A percentile compares a stretch with the other conserved stretches of the same genome.
These are phyloP conservation scores for Strigamia maritima DNA, from an alignment of 2,888 invertebrate genomes.

Conservation along the genomic window DNA sequence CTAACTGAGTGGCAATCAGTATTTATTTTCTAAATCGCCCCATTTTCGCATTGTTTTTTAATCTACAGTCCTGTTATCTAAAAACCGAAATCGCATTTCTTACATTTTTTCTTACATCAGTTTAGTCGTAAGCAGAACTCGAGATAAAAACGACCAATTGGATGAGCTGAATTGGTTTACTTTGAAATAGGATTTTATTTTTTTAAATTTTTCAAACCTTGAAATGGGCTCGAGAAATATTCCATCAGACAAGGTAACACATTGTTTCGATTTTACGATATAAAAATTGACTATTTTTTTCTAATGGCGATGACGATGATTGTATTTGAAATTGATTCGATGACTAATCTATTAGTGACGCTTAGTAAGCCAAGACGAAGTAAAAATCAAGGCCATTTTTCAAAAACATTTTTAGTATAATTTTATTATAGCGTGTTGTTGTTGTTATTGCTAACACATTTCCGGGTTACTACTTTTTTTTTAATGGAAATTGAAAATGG, in stretches of 20 bases:
- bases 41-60: neutral
- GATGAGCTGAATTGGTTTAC: constrained; percentile 25
- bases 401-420: neutral
- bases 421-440: neutral
- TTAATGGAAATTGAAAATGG: neutral
- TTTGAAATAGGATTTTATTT: constrained; percentile 4
- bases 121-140: neutral
- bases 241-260: constrained; percentile 78
- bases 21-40: neutral
- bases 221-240: constrained; percentile 61
- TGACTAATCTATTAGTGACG: neutral
- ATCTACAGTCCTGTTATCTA: neutral
- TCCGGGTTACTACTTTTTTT: neutral
- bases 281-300: neutral
- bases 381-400: neutral
- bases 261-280: neutral
- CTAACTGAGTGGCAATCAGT: neutral
- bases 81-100: neutral
- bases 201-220: neutral
- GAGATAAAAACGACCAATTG: neutral
- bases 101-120: neutral
- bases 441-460: neutral
- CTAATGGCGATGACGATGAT: neutral
- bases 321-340: neutral
- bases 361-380: neutral